Evolutionary conservation across 92 coral and sea anemone species (phyloP).

Genomic region (Epizoanthus illoricatus): DNA sequence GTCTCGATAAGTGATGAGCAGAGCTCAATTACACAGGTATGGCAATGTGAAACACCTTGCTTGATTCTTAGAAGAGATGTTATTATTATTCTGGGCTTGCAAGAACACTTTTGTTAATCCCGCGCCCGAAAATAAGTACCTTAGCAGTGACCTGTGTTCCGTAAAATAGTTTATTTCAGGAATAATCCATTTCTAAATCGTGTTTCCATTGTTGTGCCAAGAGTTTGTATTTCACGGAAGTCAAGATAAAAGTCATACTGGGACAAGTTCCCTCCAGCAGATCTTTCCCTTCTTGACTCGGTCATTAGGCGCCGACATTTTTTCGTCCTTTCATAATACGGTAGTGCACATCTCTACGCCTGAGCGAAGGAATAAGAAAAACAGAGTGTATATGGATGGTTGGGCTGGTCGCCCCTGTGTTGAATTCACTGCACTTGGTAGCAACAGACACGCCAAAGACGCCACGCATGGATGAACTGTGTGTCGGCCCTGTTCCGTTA

Average conservation of each 20-base stretch:
- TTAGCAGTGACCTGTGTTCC: neutral
- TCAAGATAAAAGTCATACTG: neutral
- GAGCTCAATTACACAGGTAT: too few species aligned
- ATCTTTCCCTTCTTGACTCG: neutral
- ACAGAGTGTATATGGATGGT: conserved; percentile 12
- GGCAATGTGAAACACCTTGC: neutral
- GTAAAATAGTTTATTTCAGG: too few species aligned
- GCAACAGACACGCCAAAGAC: neutral
- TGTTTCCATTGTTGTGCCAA: neutral
- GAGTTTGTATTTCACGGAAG: neutral
- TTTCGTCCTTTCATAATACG: conserved; percentile 20
- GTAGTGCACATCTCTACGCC: neutral
- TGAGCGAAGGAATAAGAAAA: neutral
- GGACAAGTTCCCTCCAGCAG: neutral
- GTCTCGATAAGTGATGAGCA: neutral
- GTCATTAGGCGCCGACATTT: conserved; percentile 26
- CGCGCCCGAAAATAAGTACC: neutral
- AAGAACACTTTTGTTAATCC: neutral
- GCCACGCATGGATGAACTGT: neutral
- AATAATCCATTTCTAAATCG: neutral
- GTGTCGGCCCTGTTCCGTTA: neutral
- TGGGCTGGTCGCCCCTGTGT: neutral
- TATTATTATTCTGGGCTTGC: too few species aligned
- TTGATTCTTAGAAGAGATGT: neutral
- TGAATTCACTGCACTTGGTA: neutral